These are phyloP conservation scores for Pseudochirops cupreus DNA, from an alignment of 2,797 vertebrate species.

Conservation along the genomic window DNA sequence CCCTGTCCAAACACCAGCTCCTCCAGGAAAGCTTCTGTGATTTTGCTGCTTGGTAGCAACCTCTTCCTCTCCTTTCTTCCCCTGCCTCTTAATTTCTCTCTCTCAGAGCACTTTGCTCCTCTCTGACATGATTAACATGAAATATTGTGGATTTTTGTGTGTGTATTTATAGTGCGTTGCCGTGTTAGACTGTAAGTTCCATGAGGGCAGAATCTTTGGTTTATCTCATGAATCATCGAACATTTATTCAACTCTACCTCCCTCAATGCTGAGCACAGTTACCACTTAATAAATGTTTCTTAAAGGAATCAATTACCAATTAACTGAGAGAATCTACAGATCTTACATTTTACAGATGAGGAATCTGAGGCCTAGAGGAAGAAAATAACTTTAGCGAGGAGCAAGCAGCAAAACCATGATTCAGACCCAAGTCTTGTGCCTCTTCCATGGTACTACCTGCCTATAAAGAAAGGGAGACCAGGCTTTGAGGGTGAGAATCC, in stretches of 20 bases:
- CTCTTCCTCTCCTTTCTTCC: rapidly evolving
- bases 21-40: background rate
- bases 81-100: background rate
- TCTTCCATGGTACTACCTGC: background rate
- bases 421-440: background rate
- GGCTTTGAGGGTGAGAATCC: background rate
- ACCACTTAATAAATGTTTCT: background rate
- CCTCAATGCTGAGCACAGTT: background rate
- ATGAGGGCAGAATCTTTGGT: background rate
- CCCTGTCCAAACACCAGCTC: background rate
- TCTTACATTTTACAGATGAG: background rate
- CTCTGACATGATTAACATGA: background rate
- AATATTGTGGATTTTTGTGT: background rate
- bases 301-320: background rate
- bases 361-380: background rate
- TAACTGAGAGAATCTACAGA: background rate
- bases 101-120: background rate
- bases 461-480: background rate
- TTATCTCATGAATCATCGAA: background rate
- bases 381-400: background rate
- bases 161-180: background rate
- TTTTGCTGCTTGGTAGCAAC: background rate
- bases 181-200: background rate
- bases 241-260: background rate
- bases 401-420: background rate